A percentile compares a stretch with the other conserved stretches of the same genome.
phyloP scores from a whole-genome alignment of 2,888 invertebrate genomes.

The Oligia latruncula region DNA sequence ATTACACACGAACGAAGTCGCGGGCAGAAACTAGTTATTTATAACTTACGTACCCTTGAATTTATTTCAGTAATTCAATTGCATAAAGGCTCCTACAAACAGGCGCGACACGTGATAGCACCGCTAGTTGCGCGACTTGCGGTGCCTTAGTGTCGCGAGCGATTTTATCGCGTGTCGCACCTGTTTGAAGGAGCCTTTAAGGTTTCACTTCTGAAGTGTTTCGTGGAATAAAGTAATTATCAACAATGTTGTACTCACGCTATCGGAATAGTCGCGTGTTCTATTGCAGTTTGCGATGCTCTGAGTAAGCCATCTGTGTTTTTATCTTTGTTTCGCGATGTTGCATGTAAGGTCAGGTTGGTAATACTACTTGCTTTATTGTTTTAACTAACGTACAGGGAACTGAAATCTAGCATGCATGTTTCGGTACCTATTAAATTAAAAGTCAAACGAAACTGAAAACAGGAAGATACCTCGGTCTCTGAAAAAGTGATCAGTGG shows the following conservation, averaged over 20 bases:
- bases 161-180: too few relatives aligned
- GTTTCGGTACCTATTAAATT: neutral
- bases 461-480: neutral
- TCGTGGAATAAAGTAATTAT: constrained; percentile 59
- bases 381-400: neutral
- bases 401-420: neutral
- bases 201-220: constrained; percentile 50
- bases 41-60: constrained; percentile 23
- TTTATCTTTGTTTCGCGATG: constrained; percentile 38
- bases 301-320: constrained; percentile 49
- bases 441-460: neutral
- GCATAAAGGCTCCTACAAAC: neutral
- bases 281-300: constrained; percentile 34
- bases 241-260: constrained; percentile 42
- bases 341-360: constrained; percentile 34
- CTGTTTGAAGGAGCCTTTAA: neutral
- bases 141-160: too few relatives aligned
- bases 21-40: neutral
- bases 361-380: neutral
- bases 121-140: too few relatives aligned
- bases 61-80: constrained; percentile 16
- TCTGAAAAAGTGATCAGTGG: neutral
- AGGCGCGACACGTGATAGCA: too few relatives aligned
- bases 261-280: constrained; percentile 50
- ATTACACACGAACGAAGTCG: neutral